These are phyloP conservation scores for Alauda arvensis DNA, from an alignment of 2,797 vertebrate species.

Conservation along the genomic window DNA sequence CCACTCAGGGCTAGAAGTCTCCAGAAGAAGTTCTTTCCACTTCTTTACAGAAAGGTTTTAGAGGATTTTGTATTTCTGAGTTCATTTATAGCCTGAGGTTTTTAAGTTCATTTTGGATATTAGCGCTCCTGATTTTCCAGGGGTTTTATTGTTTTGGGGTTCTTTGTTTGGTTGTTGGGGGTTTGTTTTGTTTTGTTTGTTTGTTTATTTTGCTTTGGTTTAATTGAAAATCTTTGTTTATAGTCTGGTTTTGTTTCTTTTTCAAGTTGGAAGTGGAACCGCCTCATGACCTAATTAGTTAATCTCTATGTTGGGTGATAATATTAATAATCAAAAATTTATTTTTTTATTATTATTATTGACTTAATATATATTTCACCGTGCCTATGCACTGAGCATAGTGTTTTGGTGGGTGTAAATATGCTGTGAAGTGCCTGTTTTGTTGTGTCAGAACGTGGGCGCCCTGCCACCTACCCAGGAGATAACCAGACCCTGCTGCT, in stretches of 20 bases:
- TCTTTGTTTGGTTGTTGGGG: background rate
- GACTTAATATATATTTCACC: background rate
- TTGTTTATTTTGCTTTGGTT: background rate
- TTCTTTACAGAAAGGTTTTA: background rate
- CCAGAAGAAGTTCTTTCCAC: background rate
- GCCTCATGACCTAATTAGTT: background rate
- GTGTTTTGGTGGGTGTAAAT: background rate
- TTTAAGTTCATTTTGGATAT: background rate
- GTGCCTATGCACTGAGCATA: background rate
- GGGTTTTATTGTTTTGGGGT: background rate
- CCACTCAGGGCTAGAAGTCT: background rate
- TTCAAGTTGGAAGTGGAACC: background rate
- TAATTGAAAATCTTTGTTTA: background rate
- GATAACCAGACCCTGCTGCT: background rate
- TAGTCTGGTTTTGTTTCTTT: background rate
- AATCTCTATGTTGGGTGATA: background rate
- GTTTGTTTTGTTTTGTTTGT: background rate
- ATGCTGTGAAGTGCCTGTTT: background rate
- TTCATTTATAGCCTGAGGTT: background rate
- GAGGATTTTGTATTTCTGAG: background rate
- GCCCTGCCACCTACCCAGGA: background rate
- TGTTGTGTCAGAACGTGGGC: background rate
- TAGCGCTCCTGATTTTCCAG: background rate
- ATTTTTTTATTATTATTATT: background rate
- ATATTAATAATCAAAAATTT: background rate